A percentile compares a stretch with the other conserved stretches of the same genome.
These are phyloP conservation scores for Charanyca ferruginea DNA, from an alignment of 2,888 invertebrate genomes.

Conservation along the genomic window DNA sequence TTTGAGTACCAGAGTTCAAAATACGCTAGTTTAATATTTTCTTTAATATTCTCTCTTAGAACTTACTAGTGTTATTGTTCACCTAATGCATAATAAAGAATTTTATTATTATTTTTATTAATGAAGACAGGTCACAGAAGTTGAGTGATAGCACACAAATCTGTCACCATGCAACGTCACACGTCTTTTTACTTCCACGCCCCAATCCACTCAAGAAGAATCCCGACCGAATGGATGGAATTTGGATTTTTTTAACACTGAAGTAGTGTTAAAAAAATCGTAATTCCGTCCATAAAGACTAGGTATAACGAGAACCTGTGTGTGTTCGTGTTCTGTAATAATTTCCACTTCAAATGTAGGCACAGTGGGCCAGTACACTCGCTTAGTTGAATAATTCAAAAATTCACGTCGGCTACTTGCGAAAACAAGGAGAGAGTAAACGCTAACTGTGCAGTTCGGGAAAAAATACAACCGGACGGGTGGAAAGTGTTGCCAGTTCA, in stretches of 20 bases:
- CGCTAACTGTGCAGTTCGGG: slow-evolving; percentile 68
- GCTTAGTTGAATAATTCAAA: slow-evolving; percentile 83
- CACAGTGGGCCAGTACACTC: slow-evolving; percentile 69
- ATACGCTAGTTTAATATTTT: too few relatives aligned
- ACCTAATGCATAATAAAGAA: too few relatives aligned
- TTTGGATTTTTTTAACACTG: too few relatives aligned
- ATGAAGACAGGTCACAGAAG: neutral
- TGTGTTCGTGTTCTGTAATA: slow-evolving; percentile 62
- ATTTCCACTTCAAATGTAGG: slow-evolving; percentile 65
- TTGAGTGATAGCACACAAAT: neutral
- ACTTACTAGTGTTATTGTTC: too few relatives aligned
- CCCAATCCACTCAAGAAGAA: slow-evolving; percentile 21
- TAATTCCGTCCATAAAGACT: slow-evolving; percentile 42
- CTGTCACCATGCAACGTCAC: neutral
- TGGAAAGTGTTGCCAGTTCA: slow-evolving; percentile 61
- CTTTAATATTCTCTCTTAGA: too few relatives aligned
- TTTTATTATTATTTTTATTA: too few relatives aligned
- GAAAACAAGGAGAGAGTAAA: slow-evolving; percentile 76
- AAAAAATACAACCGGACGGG: slow-evolving; percentile 68
- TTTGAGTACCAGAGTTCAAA: too few relatives aligned
- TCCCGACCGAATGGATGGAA: too few relatives aligned
- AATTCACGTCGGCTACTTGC: slow-evolving; percentile 76
- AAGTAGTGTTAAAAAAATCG: slow-evolving; percentile 44
- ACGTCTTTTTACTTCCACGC: slow-evolving; percentile 23
- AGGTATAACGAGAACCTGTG: slow-evolving; percentile 33